Evolutionary conservation across 2,113 vertebrate species (phyloP).

Genomic region (Paramormyrops kingsleyae): DNA sequence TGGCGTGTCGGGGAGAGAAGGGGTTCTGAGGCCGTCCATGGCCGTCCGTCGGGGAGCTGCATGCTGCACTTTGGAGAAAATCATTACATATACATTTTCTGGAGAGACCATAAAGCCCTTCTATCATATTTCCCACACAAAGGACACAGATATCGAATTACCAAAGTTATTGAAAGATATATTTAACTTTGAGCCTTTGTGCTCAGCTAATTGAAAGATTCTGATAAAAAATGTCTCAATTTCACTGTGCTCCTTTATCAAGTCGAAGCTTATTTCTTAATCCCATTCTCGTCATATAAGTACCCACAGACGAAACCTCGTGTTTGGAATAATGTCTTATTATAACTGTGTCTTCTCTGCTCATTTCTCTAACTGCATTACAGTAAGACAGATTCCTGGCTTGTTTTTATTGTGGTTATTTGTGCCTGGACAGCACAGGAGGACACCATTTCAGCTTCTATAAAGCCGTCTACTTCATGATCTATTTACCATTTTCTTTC

Average conservation of each 20-base stretch:
- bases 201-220: slow-evolving; percentile 10
- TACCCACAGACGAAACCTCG: neutral
- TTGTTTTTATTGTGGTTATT: neutral
- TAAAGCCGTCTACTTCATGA: neutral
- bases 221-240: neutral
- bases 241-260: neutral
- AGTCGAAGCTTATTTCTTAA: neutral
- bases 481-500: neutral
- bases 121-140: slow-evolving; percentile 16
- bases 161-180: slow-evolving; percentile 16
- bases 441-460: neutral
- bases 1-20: neutral
- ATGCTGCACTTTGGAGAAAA: neutral
- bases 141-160: slow-evolving; percentile 7
- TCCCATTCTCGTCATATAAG: neutral
- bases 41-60: accelerated
- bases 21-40: neutral
- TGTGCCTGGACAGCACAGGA: neutral
- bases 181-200: slow-evolving; percentile 10
- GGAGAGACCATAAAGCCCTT: neutral
- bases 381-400: neutral
- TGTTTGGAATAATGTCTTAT: neutral
- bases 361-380: neutral
- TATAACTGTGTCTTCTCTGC: neutral
- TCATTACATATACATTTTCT: slow-evolving; percentile 8